Evolutionary conservation across 1,140 invertebrate genomes (phyloP).

Genomic region (Heliconius eleuchia): DNA sequence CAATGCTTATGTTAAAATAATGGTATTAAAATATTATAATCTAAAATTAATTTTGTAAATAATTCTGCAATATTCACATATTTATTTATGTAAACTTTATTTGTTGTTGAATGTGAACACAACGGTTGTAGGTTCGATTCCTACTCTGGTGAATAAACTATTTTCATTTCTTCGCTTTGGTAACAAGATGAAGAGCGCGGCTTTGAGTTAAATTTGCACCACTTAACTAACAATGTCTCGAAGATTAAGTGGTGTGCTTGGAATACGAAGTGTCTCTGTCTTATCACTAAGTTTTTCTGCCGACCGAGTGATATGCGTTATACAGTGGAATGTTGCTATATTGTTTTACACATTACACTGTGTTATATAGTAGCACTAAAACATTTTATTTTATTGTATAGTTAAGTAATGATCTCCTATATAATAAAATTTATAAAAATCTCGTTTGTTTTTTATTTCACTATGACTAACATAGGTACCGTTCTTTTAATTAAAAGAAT

Average conservation of each 20-base stretch:
- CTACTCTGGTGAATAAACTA: too few relatives aligned
- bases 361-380: not conserved
- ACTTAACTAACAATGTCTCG: too few relatives aligned
- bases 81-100: not conserved
- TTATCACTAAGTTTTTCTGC: too few relatives aligned
- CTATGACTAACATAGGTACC: not conserved
- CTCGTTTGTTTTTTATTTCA: not conserved
- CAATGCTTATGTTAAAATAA: not conserved
- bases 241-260: too few relatives aligned
- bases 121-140: too few relatives aligned
- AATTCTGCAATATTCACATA: not conserved
- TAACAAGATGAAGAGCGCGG: too few relatives aligned
- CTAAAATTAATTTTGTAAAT: not conserved
- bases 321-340: not conserved
- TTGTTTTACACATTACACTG: not conserved
- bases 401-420: slow-evolving; percentile 11
- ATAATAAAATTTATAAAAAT: slow-evolving; percentile 1
- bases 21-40: slow-evolving; percentile 3
- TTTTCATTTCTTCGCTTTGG: too few relatives aligned
- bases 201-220: too few relatives aligned
- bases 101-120: too few relatives aligned
- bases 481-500: not conserved
- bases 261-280: too few relatives aligned
- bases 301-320: too few relatives aligned
- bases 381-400: not conserved